Base-by-base conservation (phyloP, 2,888 invertebrate species). In the Agrochola lota region DNA sequence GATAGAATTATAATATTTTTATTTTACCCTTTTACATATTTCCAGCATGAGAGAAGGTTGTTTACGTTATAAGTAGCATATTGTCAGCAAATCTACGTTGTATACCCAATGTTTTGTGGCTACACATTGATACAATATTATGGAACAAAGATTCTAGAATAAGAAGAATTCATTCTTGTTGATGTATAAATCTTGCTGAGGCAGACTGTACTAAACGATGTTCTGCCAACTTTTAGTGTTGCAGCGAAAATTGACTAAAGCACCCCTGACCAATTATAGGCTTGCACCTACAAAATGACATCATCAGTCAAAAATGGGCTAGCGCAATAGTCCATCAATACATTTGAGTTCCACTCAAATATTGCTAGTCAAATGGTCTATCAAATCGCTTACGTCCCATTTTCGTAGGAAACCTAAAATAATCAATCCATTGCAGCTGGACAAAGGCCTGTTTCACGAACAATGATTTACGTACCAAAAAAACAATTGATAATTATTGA, bases 321-420 rank as follows among this genome's bases (percentile, higher is more conserved):
- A n/a, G 1, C 40, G 26, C n/a, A 60, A 73, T 74, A 35, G 20
- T 43, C 30, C 20, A 46, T 66, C 64, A 64, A 9, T 8, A 23
- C 9, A 64, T 55, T 76, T 77, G 12, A 26, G 43, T 35, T 7
- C 12, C 46, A 26, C 20, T 43, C 23, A 72, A 74, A 57, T 74
- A 57, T 9, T 71, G 30, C 26, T 49, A 49, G 1, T 17, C 26
- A 40, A 67, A 68, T 59, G 30, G 49, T 23, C 0, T 5, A 60
- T 60, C 15, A 60, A 69, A 60, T 30, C 12, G 8, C 3, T 69
- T 35, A 20, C 7, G n/a, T n/a, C 9, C 40, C 30, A 43, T n/a
- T 75, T 62, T 62, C 15, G 59, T 26, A 35, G 15, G 35, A n/a
- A 43, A 49, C 17, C n/a, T 59, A 52, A 52, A 52, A 69, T 43